phyloP scores from a whole-genome alignment of 1,140 invertebrate species.

The Chironomus tepperi region DNA sequence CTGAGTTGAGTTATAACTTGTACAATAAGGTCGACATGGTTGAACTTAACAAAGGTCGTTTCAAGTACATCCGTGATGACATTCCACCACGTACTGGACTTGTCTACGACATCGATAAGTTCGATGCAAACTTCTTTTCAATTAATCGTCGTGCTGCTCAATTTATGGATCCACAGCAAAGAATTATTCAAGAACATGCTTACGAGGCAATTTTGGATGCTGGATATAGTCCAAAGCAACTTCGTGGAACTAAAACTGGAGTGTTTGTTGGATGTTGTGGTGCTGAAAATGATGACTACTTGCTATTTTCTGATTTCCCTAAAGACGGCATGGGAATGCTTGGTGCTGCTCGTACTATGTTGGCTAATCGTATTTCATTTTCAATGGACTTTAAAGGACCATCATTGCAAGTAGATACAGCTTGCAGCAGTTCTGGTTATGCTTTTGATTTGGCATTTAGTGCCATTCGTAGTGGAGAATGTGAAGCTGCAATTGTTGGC shows the following conservation, averaged over 20 bases:
- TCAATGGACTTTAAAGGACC: slow-evolving; percentile 88
- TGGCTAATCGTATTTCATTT: slow-evolving; percentile 90
- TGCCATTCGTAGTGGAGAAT: slow-evolving; percentile 74
- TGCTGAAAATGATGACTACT: slow-evolving; percentile 78
- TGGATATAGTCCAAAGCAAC: slow-evolving; percentile 68
- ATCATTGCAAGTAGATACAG: slow-evolving; percentile 88
- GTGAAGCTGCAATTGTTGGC: slow-evolving; percentile 87
- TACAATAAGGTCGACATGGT: too few relatives aligned
- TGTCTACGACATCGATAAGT: slow-evolving; percentile 62
- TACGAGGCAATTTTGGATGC: slow-evolving; percentile 93
- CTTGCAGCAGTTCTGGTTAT: slow-evolving; percentile 87
- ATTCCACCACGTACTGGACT: too few relatives aligned
- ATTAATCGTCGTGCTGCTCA: slow-evolving; percentile 89
- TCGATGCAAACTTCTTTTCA: slow-evolving; percentile 88
- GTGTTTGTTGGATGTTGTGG: slow-evolving; percentile 83
- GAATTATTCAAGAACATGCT: slow-evolving; percentile 84
- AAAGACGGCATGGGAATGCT: slow-evolving; percentile 89
- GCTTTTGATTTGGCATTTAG: slow-evolving; percentile 78
- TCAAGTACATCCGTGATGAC: too few relatives aligned
- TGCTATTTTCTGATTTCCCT: slow-evolving; percentile 60
- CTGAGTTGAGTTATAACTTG: too few relatives aligned
- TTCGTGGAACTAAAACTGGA: slow-evolving; percentile 78
- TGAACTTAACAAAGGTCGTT: too few relatives aligned
- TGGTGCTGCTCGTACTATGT: slow-evolving; percentile 89
- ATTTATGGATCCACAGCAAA: too few relatives aligned